These are phyloP conservation scores for Conomelus anceps DNA, from an alignment of 2,888 invertebrate genomes.

Conservation along the genomic window DNA sequence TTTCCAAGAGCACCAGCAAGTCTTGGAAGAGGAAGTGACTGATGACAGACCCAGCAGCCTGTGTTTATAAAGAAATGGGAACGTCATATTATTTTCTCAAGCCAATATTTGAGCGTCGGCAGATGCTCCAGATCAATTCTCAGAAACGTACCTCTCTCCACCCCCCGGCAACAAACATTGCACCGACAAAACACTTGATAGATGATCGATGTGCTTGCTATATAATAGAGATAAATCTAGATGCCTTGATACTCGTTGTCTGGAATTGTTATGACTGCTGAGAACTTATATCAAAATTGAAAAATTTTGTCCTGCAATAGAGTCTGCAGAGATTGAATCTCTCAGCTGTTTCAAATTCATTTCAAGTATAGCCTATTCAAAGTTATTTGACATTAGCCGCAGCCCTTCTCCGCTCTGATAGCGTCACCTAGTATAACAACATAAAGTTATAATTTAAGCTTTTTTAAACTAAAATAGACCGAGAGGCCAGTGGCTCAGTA, in stretches of 20 bases:
- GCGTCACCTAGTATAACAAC: too few relatives aligned
- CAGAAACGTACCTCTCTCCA: background rate
- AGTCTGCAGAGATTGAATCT: background rate
- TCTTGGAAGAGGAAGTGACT: background rate
- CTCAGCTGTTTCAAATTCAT: background rate
- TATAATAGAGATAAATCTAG: background rate
- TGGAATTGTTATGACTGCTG: background rate
- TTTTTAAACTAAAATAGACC: too few relatives aligned
- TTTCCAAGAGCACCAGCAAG: background rate
- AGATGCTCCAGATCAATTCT: background rate
- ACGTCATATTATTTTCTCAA: constrained; percentile 13
- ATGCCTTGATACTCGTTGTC: background rate
- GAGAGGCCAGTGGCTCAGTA: too few relatives aligned
- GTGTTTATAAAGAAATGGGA: constrained; percentile 9
- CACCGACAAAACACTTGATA: background rate
- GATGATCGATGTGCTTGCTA: background rate
- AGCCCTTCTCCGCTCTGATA: too few relatives aligned
- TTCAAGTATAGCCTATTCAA: background rate
- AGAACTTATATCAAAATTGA: background rate
- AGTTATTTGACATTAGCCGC: too few relatives aligned
- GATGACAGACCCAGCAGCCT: constrained; percentile 2
- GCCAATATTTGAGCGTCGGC: constrained; percentile 8
- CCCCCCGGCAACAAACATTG: background rate
- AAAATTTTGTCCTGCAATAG: background rate
- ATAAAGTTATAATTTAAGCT: too few relatives aligned